Conservation (phyloP, 2,113 vertebrate species). For the Ginglymostoma cirratum region DNA sequence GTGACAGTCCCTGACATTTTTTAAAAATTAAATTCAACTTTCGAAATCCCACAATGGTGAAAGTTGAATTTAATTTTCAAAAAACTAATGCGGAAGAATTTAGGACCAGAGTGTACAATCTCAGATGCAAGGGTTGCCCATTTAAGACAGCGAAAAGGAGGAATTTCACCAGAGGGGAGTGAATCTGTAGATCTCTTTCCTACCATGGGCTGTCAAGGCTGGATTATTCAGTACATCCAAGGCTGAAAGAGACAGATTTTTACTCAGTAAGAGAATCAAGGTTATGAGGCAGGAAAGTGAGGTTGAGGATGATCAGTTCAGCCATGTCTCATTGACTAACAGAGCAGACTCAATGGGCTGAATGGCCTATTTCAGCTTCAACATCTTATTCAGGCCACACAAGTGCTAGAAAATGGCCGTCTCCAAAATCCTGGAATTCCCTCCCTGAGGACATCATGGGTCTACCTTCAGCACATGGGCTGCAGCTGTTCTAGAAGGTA, state of each 20-base stretch:
- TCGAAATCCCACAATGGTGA: too few species aligned
- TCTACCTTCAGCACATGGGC: too few species aligned
- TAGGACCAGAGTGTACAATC: not conserved
- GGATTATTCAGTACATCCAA: not conserved
- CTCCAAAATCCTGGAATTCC: too few species aligned
- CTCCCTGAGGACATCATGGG: too few species aligned
- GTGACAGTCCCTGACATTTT: too few species aligned
- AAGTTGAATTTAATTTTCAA: too few species aligned
- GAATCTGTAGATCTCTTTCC: not conserved
- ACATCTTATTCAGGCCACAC: too few species aligned
- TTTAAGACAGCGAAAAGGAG: not conserved
- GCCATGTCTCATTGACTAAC: not conserved
- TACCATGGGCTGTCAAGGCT: not conserved
- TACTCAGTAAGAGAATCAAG: not conserved
- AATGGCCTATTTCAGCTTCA: not conserved
- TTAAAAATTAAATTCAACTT: too few species aligned
- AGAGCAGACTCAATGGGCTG: not conserved
- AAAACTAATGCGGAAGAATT: not conserved
- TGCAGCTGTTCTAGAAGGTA: too few species aligned
- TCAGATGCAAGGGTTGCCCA: not conserved
- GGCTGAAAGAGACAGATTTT: not conserved
- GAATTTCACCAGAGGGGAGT: not conserved
- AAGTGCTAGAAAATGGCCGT: too few species aligned
- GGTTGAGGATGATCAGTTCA: not conserved
- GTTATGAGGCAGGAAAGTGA: not conserved